Evolutionary conservation across 2,113 vertebrate species (phyloP), one percentile per base, ranked within the genome.

Genomic region (Oenanthe oenanthe): DNA sequence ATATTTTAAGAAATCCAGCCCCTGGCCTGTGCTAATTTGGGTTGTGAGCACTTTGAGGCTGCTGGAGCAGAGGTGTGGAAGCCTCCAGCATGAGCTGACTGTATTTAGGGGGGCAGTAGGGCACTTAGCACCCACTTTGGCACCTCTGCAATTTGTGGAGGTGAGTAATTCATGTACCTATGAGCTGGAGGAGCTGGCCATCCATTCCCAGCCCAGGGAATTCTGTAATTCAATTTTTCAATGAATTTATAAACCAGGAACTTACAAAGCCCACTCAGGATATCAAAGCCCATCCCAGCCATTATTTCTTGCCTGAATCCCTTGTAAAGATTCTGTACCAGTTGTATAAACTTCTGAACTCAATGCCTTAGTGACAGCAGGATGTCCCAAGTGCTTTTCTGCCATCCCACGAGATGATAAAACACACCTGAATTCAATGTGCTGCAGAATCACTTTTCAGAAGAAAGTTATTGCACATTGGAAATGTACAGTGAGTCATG

Each of bases 181-280:
- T 1, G 21, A 63, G 24, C 29, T 13, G 17, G 50, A 62, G 42
- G 14, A 48, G 12, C 3, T 85, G 43, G 29, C 25, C 25, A 24
- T 38, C 24, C 9, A 4, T 36, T 51, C 1, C 4, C 45, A 60
- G 13, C 47, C 34, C 50, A 3, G 1, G n/a, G n/a, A n/a, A n/a
- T n/a, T 29, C 34, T 34, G 25, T 15, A 29, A 31, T 48, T 22
- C 40, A n/a, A 2, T 85, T 88, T 51, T 45, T 38, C 10, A 2
- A 56, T 12, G 4, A 74, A 65, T 68, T 60, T 14, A 54, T 29
- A 87, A 70, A 85, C 11, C 48, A 60, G 32, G 4, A 21, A 34
- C n/a, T 60, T 25, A 11, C 1, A 73, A 65, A 90, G 10, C 76
- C 38, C 12, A n/a, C 3, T 17, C 26, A 20, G 79, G n/a, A 45